These are phyloP conservation scores for Subanguina moxae DNA, from an alignment of 1,140 invertebrate genomes.

Conservation along the genomic window DNA sequence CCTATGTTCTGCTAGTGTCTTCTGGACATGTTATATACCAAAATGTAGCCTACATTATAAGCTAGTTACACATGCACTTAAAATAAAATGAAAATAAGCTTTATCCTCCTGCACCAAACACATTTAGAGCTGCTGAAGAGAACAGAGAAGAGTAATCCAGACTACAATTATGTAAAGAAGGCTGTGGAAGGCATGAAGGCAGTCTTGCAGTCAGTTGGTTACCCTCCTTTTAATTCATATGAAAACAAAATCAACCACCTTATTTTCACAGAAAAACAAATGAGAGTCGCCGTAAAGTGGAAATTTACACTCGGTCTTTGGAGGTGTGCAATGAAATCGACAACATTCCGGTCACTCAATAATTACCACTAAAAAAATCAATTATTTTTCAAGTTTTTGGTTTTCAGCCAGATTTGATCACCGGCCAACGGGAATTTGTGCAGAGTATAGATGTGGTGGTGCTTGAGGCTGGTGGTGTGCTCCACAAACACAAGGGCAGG, in stretches of 20 bases:
- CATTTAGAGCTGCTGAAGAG: slow-evolving; percentile 34
- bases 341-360: slow-evolving; percentile 21
- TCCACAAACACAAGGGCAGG: slow-evolving; percentile 35
- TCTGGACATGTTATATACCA: no score
- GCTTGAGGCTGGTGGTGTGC: slow-evolving; percentile 25
- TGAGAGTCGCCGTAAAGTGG: slow-evolving; percentile 29
- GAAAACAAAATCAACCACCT: not conserved
- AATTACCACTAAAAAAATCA: not conserved
- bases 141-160: slow-evolving; percentile 32
- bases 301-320: slow-evolving; percentile 26
- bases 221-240: not conserved
- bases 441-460: slow-evolving; percentile 30
- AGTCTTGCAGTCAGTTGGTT: slow-evolving; percentile 23
- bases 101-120: no score
- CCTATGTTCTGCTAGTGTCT: no score
- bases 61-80: no score
- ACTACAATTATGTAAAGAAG: slow-evolving; percentile 12
- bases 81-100: no score
- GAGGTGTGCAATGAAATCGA: slow-evolving; percentile 40
- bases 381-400: not conserved
- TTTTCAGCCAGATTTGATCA: slow-evolving; percentile 27
- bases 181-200: slow-evolving; percentile 22
- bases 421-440: slow-evolving; percentile 25
- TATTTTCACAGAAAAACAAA: slow-evolving; percentile 33
- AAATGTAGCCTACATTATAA: no score